Percentiles rank a stretch among this genome's conserved stretches.
Evolutionary conservation across 2,113 vertebrate genomes (phyloP).

Genomic region (Dicentrarchus labrax): DNA sequence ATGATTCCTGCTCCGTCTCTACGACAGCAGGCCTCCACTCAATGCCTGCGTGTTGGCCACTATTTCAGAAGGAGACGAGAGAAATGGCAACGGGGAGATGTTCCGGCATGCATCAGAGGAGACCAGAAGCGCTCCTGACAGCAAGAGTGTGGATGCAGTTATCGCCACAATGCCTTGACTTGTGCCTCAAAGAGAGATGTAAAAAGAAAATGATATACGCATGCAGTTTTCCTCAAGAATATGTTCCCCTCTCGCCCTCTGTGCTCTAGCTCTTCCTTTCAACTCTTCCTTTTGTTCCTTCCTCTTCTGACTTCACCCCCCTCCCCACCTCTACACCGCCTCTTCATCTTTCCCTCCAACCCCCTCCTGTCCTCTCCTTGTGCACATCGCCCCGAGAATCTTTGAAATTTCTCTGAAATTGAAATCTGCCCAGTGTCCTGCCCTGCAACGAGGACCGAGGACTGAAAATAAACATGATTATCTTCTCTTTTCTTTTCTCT

Average conservation of each 20-base stretch:
- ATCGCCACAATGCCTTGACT: constrained; percentile 42
- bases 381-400: constrained; percentile 28
- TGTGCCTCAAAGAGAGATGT: constrained; percentile 45
- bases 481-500: constrained; percentile 11
- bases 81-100: constrained; percentile 34
- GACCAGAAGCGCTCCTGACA: constrained; percentile 26
- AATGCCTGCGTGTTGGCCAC: background rate
- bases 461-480: constrained; percentile 48
- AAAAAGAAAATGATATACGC: constrained; percentile 46
- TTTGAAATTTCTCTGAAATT: constrained; percentile 60
- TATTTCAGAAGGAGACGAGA: constrained; percentile 21
- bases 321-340: background rate
- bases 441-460: background rate
- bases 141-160: constrained; percentile 51
- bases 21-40: constrained; percentile 36
- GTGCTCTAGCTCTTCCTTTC: constrained; percentile 38
- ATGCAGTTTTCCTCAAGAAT: constrained; percentile 35
- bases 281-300: constrained; percentile 57
- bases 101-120: constrained; percentile 12
- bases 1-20: constrained; percentile 32
- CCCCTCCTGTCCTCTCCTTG: background rate
- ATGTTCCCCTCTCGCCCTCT: constrained; percentile 29
- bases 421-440: constrained; percentile 55
- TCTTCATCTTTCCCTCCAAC: constrained; percentile 49
- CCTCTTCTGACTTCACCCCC: constrained; percentile 6